Evolutionary conservation across 2,797 vertebrate species (phyloP), one percentile per base, ranked within the genome.

Genomic region (Poeciliopsis gracilis): DNA sequence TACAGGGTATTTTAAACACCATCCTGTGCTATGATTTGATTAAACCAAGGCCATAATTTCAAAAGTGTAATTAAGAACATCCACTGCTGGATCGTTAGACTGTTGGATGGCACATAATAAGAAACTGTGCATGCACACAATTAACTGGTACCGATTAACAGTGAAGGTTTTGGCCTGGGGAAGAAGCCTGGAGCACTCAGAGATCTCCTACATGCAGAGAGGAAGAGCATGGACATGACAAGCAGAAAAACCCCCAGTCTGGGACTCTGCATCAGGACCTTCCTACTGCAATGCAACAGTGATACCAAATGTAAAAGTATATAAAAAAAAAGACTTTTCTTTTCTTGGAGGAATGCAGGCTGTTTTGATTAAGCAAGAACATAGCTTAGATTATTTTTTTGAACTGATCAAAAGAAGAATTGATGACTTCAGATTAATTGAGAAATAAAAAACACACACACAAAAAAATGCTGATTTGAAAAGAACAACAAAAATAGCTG

Each of bases 371-470:
- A 15, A 43, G 38, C 16, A 38, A 25, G 2, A 67, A 4, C 41
- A 18, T 20, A 7, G 16, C 23, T 38, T 38, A 38, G 36, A 38
- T 38, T 38, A 38, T 38, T 38, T 38, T 38, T 38, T 38, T 38
- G 9, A 66, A 30, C 11, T 61, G 28, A 18, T 33, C 57, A 61
- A 67, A 41, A 23, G 20, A 23, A 66, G 23, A 23, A 67, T 23
- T 41, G 9, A 10, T 67, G 36, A 41, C 36, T 67, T 38, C 9
- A 41, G 9, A 41, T 23, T 25, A 12, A 67, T 2, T 41, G 36
- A 25, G 0, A 28, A 66, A 38, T 45, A 1, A 77, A 85, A 83
- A 72, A 73, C 10, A 41, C 36, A 11, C 15, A 53, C 20, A 82
- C 33, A 30, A 82, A 41, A 41, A 30, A n/a, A 13, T 78, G 33